Evolutionary conservation across 2,113 vertebrate species (phyloP).

Genomic region (Gasterosteus aculeatus): DNA sequence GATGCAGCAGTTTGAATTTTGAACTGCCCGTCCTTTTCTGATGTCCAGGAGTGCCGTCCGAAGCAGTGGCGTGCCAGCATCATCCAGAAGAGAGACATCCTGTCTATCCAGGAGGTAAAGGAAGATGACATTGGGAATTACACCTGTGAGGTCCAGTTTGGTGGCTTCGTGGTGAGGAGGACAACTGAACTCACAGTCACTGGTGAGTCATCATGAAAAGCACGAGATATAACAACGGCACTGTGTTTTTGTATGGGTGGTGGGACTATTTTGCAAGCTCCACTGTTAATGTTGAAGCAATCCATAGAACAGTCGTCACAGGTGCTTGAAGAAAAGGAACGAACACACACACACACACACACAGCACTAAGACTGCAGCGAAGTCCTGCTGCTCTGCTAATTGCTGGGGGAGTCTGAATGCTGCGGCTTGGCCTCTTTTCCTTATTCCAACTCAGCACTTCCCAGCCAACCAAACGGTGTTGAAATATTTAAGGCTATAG

Average conservation of each 20-base stretch:
- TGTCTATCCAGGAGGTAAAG: conserved; percentile 92
- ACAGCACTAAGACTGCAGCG: conserved; percentile 43
- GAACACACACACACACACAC: conserved; percentile 32
- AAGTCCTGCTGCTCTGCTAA: conserved; percentile 72
- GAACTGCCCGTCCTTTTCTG: conserved; percentile 21
- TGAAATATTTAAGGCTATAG: conserved; percentile 77
- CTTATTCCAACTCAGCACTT: conserved; percentile 72
- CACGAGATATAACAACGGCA: neutral
- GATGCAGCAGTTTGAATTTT: neutral
- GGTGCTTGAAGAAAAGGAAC: conserved; percentile 28
- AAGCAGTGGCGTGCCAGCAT: conserved; percentile 90
- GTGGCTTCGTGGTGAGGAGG: conserved; percentile 91
- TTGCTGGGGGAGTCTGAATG: conserved; percentile 64
- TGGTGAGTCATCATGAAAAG: conserved; percentile 79
- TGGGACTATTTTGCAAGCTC: neutral
- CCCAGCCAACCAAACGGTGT: conserved; percentile 52
- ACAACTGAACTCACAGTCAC: conserved; percentile 94
- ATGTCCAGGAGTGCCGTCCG: conserved; percentile 77
- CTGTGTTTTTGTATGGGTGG: neutral
- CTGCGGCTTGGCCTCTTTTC: conserved; percentile 55
- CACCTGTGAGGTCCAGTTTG: conserved; percentile 94
- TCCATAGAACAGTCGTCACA: conserved; percentile 2
- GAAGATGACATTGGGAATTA: conserved; percentile 99
- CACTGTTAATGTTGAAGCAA: neutral
- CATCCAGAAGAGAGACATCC: conserved; percentile 87